A percentile compares a stretch with the other conserved stretches of the same genome.
Conservation (phyloP, 2,888 invertebrate genomes). For the Caenorhabditis angaria region DNA sequence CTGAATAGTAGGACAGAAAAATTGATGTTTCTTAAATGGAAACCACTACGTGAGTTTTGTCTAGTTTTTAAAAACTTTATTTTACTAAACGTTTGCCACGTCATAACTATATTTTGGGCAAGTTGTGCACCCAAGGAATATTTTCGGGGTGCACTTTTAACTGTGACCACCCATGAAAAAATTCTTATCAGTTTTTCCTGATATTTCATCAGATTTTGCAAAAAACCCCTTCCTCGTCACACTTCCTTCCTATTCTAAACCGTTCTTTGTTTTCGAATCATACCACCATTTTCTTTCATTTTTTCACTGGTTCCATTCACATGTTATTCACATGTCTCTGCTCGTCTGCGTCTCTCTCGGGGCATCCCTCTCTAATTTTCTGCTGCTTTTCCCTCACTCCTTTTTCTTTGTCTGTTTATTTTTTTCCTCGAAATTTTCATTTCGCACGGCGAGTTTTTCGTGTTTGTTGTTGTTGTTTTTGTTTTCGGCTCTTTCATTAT, state of each 20-base stretch:
- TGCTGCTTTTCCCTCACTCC: not conserved
- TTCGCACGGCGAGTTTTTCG: not conserved
- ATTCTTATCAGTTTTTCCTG: not conserved
- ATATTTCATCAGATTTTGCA: not conserved
- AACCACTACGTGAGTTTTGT: no score
- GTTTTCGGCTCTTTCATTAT: no score
- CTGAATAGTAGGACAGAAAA: no score
- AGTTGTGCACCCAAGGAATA: no score
- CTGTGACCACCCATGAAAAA: not conserved
- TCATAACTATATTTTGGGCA: no score
- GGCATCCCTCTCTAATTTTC: conserved; percentile 12
- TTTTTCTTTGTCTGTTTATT: not conserved
- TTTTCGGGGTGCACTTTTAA: no score
- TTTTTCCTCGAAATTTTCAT: not conserved
- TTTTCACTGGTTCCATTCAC: conserved; percentile 8
- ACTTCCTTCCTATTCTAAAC: no score
- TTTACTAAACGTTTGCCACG: no score
- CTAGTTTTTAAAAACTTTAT: no score
- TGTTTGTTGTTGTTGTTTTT: no score
- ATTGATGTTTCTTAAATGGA: no score
- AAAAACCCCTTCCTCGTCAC: not conserved
- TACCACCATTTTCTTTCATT: not conserved
- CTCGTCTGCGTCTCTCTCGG: conserved; percentile 22
- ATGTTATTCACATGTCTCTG: conserved; percentile 11
- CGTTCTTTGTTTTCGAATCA: not conserved